Conservation (phyloP, 2,888 invertebrate genomes). For the Eilema griseolum region DNA sequence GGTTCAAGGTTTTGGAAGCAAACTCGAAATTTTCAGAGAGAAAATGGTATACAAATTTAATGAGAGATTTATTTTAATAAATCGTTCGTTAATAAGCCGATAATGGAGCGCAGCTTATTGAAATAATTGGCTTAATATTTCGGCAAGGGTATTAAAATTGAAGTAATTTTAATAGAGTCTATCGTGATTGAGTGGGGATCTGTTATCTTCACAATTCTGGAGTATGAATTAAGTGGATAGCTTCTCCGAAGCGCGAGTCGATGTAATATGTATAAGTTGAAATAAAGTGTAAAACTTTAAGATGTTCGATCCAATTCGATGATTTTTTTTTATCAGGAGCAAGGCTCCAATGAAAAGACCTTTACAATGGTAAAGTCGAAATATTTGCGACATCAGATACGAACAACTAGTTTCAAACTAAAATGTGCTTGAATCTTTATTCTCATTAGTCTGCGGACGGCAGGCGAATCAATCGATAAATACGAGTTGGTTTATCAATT, state of each 20-base stretch:
- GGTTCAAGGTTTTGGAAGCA: not conserved
- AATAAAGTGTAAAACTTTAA: not conserved
- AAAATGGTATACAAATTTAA: not conserved
- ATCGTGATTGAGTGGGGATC: not conserved
- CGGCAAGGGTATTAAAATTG: not conserved
- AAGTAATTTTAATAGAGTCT: not conserved
- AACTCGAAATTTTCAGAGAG: not conserved
- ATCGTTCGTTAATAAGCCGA: not conserved
- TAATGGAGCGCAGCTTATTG: not conserved
- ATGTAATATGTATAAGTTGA: not conserved
- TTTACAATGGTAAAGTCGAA: not conserved
- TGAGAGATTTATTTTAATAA: not conserved
- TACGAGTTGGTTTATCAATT: too few relatives aligned
- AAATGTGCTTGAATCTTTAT: too few relatives aligned
- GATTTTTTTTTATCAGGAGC: not conserved
- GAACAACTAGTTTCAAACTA: too few relatives aligned
- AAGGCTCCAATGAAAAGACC: not conserved
- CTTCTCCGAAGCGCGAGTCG: not conserved
- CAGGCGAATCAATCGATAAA: too few relatives aligned
- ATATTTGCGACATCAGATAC: too few relatives aligned
- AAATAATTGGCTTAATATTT: not conserved
- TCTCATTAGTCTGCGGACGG: too few relatives aligned
- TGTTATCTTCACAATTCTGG: not conserved
- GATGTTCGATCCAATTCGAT: not conserved
- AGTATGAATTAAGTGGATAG: not conserved